phyloP scores from a whole-genome alignment of 2,888 invertebrate species.

The Arrhopalites spinosus region DNA sequence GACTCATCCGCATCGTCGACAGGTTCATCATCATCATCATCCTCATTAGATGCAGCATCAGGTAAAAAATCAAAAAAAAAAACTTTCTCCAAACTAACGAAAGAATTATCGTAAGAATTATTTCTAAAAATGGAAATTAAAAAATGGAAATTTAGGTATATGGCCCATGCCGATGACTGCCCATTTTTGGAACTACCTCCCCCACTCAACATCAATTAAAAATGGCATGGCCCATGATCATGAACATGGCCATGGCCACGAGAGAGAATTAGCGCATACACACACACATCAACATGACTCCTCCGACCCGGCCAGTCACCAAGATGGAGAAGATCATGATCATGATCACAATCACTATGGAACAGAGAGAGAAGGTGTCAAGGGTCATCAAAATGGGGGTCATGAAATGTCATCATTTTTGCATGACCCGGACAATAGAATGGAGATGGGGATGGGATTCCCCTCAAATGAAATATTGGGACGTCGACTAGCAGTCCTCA shows the following conservation, averaged over 20 bases:
- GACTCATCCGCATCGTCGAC: neutral
- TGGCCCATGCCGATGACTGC: slow-evolving; percentile 12
- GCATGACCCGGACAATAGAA: slow-evolving; percentile 22
- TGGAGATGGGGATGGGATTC: slow-evolving; percentile 19
- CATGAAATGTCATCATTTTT: too few relatives aligned
- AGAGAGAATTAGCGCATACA: neutral
- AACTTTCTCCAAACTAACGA: too few relatives aligned
- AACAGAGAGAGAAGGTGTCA: neutral
- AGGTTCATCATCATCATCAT: slow-evolving; percentile 5
- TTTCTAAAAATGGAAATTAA: too few relatives aligned
- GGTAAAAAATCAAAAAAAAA: too few relatives aligned
- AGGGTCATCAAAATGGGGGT: slow-evolving; percentile 28
- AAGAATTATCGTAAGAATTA: too few relatives aligned
- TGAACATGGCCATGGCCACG: neutral
- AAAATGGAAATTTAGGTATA: too few relatives aligned
- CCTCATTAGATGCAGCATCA: neutral
- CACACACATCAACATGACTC: neutral
- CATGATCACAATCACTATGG: too few relatives aligned
- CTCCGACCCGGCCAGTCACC: neutral
- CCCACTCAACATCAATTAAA: slow-evolving; percentile 6
- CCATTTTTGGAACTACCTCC: slow-evolving; percentile 34
- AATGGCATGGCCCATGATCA: neutral
- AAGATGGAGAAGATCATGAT: neutral
- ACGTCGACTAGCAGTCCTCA: slow-evolving; percentile 30
- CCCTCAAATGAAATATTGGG: slow-evolving; percentile 30